A percentile compares a stretch with the other conserved stretches of the same genome.
These are phyloP conservation scores for Drosophila dives DNA, from an alignment of 2,888 invertebrate genomes.

Conservation along the genomic window DNA sequence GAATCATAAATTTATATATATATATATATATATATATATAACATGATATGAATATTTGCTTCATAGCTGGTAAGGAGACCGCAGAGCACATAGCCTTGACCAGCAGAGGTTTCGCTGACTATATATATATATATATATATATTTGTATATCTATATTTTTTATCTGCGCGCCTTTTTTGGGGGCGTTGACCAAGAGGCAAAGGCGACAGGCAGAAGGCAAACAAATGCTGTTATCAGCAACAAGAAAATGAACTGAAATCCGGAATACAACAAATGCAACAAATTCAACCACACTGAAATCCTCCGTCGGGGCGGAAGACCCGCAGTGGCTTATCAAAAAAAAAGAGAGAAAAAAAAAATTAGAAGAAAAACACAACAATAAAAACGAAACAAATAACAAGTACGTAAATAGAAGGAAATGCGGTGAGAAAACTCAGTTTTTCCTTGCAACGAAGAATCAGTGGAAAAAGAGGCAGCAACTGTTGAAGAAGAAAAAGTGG, in stretches of 20 bases:
- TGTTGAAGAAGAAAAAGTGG: background rate
- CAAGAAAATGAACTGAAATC: constrained; percentile 16
- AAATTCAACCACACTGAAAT: constrained; percentile 41
- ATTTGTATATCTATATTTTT: background rate
- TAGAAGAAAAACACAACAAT: constrained; percentile 30
- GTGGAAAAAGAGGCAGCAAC: background rate
- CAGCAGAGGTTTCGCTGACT: constrained; percentile 16
- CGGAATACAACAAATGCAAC: constrained; percentile 13
- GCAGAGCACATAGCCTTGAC: constrained; percentile 23
- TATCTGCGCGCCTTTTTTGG: constrained; percentile 27
- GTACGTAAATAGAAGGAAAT: constrained; percentile 41
- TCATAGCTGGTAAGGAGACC: constrained; percentile 15
- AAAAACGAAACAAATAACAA: constrained; percentile 29
- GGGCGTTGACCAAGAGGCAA: constrained; percentile 67
- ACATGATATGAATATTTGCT: constrained; percentile 33
- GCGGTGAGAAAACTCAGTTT: constrained; percentile 31
- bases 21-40: background rate
- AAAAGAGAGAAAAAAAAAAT: constrained; percentile 18
- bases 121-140: background rate
- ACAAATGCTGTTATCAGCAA: constrained; percentile 45
- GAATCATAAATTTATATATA: constrained; percentile 23
- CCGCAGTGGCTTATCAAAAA: constrained; percentile 71
- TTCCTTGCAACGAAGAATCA: constrained; percentile 29
- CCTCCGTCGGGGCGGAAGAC: constrained; percentile 70
- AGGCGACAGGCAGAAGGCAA: constrained; percentile 28